Conservation (phyloP, 1,140 invertebrate species). For the Zaprionus camerounensis region DNA sequence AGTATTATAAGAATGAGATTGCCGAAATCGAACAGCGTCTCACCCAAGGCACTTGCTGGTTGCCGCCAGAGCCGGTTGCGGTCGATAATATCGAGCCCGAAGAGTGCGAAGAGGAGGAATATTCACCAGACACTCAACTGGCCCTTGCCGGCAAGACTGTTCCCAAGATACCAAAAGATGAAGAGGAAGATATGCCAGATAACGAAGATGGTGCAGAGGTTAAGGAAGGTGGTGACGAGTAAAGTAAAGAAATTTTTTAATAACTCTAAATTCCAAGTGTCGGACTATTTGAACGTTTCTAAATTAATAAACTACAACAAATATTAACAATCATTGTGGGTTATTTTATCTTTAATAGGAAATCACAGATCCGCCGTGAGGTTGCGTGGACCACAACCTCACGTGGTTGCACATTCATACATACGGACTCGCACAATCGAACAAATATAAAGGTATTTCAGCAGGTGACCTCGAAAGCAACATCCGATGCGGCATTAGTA, state of each 20-base stretch:
- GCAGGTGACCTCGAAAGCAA: conserved; percentile 1
- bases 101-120: conserved; percentile 56
- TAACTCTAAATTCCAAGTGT: background rate
- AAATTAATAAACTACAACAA: background rate
- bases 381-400: background rate
- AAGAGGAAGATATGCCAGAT: background rate
- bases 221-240: conserved; percentile 26
- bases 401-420: background rate
- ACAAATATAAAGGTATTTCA: background rate
- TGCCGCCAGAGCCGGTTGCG: conserved; percentile 58
- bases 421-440: background rate
- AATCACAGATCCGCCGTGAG: no score
- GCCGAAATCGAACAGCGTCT: conserved; percentile 70
- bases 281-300: background rate
- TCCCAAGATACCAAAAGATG: background rate
- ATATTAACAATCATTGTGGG: background rate
- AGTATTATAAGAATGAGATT: conserved; percentile 76
- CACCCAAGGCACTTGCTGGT: conserved; percentile 66
- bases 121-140: conserved; percentile 36
- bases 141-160: conserved; percentile 54
- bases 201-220: background rate
- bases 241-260: background rate
- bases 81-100: conserved; percentile 15
- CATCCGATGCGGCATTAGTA: background rate
- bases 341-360: no score